These are phyloP conservation scores for Atta colombica DNA, from an alignment of 1,140 invertebrate genomes.

Conservation along the genomic window DNA sequence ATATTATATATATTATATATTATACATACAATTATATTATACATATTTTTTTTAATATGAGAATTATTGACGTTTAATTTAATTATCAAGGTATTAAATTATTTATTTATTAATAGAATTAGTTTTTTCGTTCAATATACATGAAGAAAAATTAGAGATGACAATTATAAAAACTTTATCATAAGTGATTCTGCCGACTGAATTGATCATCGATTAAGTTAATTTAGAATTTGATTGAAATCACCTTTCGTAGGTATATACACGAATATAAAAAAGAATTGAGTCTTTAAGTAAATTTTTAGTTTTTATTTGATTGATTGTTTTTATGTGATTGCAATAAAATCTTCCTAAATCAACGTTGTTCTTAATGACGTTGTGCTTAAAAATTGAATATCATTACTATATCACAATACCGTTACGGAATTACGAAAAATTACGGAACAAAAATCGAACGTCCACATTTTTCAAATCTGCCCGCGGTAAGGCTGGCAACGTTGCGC, in stretches of 20 bases:
- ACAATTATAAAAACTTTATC: not conserved
- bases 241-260: not conserved
- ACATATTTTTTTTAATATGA: not conserved
- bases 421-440: not conserved
- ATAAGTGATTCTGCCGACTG: not conserved
- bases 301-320: not conserved
- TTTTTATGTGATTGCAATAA: not conserved
- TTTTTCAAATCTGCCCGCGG: constrained; percentile 21
- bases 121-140: not conserved
- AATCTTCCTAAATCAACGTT: not conserved
- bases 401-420: not conserved
- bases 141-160: not conserved
- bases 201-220: not conserved
- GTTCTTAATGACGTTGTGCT: no score
- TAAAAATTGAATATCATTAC: not conserved
- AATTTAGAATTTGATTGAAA: not conserved
- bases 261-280: not conserved
- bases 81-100: no score
- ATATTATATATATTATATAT: no score
- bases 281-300: not conserved
- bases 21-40: no score
- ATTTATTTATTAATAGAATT: no score
- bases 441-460: not conserved
- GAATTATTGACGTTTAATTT: not conserved
- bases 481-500: not conserved